Evolutionary conservation across 92 coral and sea anemone genomes (phyloP), one percentile per base, ranked within the genome.

Genomic region (Heteractis magnifica): DNA sequence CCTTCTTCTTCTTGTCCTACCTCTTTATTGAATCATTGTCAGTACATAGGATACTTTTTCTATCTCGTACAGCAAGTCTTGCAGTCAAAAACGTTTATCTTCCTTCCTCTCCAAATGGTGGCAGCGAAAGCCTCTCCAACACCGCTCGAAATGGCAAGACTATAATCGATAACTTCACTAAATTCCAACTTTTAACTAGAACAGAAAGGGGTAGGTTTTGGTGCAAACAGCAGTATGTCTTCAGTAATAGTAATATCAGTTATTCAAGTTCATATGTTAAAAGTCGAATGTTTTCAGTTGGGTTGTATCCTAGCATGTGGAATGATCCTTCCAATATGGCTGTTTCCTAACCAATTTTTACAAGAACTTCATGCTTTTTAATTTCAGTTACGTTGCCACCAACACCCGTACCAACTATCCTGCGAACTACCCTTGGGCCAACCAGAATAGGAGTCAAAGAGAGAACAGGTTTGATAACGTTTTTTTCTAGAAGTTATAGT

Each of bases 31-130:
- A 34, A 14, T 52, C 72, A n/a, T 49, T 34, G 44, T 34, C 44
- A 34, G 23, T 5, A n/a, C 14, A 62, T 10, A 62, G 20, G 23
- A 2, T 2, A 34, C 14, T 48, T 74, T n/a, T 73, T 15, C 65
- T 60, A 16, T 62, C 23, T 65, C 76, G 5, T 34, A 11, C 85
- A 85, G 88, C 88, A 1, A 85, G 88, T 58, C 88, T 85, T 19
- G 88, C 88, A 6, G 88, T 85, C 68, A 85, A 85, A 73, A 85
- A 85, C 48, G 88, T 85, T 51, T 71, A 85, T 68, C 88, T 85
- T 85, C 88, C 88, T 65, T 52, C 88, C 11, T 52, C 78, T 11
- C 88, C 88, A 8, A 77, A 76, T 65, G 77, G 82, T 23, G 80
- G 49, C 53, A 77, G 59, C 21, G 73, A 82, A n/a, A 26, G 65